phyloP scores from a whole-genome alignment of 2,113 vertebrate genomes.

The Monopterus albus region DNA sequence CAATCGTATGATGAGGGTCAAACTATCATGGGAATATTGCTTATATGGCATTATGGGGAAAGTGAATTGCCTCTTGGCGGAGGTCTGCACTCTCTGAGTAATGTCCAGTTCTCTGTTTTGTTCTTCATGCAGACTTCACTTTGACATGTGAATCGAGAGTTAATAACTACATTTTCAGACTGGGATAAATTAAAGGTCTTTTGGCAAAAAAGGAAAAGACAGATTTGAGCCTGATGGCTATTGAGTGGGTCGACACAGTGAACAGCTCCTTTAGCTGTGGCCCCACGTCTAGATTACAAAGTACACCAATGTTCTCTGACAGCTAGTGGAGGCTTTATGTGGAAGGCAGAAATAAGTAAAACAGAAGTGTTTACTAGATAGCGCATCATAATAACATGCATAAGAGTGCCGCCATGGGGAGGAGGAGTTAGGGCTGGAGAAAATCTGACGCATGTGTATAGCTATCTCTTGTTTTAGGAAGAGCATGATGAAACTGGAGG shows the following conservation, averaged over 20 bases:
- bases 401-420: background rate
- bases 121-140: background rate
- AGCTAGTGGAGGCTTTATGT: background rate
- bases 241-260: too few relatives aligned
- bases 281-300: background rate
- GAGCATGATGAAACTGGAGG: constrained; percentile 31
- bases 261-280: too few relatives aligned
- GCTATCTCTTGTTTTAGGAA: constrained; percentile 17
- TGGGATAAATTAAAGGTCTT: background rate
- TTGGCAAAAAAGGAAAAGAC: background rate
- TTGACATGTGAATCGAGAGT: constrained; percentile 37
- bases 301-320: background rate
- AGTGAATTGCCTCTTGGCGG: too few relatives aligned
- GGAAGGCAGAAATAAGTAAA: background rate
- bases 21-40: too few relatives aligned
- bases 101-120: too few relatives aligned
- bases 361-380: background rate
- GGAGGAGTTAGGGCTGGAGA: constrained; percentile 5
- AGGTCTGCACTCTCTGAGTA: too few relatives aligned
- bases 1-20: too few relatives aligned
- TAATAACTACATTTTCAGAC: constrained; percentile 35
- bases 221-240: background rate
- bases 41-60: too few relatives aligned
- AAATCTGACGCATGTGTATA: constrained; percentile 60
- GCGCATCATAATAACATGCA: background rate